These are phyloP conservation scores for Catharus ustulatus DNA, from an alignment of 2,797 vertebrate genomes.

Conservation along the genomic window DNA sequence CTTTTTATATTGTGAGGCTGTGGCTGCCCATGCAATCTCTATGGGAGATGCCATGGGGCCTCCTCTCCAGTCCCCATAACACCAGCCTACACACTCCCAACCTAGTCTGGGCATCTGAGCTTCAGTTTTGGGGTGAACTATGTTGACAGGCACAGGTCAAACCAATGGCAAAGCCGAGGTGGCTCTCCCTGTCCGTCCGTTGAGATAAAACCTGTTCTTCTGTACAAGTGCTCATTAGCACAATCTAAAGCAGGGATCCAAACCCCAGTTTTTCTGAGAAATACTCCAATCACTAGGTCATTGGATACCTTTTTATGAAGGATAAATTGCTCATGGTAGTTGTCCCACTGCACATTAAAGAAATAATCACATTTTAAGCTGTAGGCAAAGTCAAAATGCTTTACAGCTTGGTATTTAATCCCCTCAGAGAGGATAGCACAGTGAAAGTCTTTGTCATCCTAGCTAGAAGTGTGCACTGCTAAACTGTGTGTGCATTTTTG, in stretches of 20 bases:
- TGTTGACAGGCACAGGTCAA: neutral
- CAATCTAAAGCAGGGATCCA: neutral
- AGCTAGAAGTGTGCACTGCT: neutral
- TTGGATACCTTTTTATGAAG: neutral
- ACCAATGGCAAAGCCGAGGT: neutral
- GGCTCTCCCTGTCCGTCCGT: neutral
- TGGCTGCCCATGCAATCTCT: neutral
- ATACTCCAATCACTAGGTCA: neutral
- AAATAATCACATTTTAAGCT: neutral
- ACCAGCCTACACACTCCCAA: rapidly evolving
- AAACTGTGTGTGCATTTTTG: neutral
- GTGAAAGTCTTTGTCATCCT: neutral
- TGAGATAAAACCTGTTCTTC: neutral
- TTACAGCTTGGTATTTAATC: neutral
- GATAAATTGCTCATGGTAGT: neutral
- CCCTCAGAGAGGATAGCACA: neutral
- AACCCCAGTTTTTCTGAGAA: neutral
- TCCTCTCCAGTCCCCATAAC: rapidly evolving
- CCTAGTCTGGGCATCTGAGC: neutral
- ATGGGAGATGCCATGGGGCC: rapidly evolving
- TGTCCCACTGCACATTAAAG: neutral
- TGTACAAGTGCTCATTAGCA: neutral
- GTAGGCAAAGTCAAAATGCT: slow-evolving; percentile 4
- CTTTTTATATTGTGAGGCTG: neutral
- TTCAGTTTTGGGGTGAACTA: neutral